phyloP scores from a whole-genome alignment of 2,113 vertebrate species.

The Pterocles gutturalis region DNA sequence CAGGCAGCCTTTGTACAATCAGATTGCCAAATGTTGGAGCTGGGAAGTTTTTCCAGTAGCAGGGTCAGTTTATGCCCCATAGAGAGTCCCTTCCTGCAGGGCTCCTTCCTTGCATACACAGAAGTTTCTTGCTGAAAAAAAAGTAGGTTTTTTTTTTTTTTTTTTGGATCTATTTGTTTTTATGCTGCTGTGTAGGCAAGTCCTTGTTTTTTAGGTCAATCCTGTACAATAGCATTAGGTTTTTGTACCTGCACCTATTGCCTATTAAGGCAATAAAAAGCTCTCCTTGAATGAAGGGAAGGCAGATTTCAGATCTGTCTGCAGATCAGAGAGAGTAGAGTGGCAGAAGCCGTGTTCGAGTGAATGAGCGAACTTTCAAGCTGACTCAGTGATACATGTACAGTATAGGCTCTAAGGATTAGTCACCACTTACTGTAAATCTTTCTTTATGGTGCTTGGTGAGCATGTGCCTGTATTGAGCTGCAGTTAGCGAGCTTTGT shows the following conservation, averaged over 20 bases:
- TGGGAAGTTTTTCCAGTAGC: background rate
- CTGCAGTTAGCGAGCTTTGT: background rate
- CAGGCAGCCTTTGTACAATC: background rate
- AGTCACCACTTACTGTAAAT: slow-evolving; percentile 83
- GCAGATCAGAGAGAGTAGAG: slow-evolving; percentile 13
- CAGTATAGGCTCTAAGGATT: slow-evolving; percentile 56
- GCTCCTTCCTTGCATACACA: background rate
- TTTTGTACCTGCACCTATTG: background rate
- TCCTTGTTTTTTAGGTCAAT: background rate
- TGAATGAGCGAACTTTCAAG: slow-evolving; percentile 76
- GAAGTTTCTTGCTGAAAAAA: background rate
- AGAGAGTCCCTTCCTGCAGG: background rate
- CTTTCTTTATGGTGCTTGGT: slow-evolving; percentile 61
- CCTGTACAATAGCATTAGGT: background rate
- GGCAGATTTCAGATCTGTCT: background rate
- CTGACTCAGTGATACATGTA: slow-evolving; percentile 63
- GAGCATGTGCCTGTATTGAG: slow-evolving; percentile 9
- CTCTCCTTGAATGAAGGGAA: background rate
- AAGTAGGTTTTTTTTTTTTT: background rate
- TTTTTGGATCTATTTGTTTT: background rate
- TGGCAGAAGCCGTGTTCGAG: slow-evolving; percentile 64
- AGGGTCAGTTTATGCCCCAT: background rate
- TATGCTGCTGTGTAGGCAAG: background rate
- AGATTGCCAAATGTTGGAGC: background rate
- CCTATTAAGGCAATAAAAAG: slow-evolving; percentile 13